Conservation (phyloP, 2,888 invertebrate genomes). For the Matsumyia berberina region DNA sequence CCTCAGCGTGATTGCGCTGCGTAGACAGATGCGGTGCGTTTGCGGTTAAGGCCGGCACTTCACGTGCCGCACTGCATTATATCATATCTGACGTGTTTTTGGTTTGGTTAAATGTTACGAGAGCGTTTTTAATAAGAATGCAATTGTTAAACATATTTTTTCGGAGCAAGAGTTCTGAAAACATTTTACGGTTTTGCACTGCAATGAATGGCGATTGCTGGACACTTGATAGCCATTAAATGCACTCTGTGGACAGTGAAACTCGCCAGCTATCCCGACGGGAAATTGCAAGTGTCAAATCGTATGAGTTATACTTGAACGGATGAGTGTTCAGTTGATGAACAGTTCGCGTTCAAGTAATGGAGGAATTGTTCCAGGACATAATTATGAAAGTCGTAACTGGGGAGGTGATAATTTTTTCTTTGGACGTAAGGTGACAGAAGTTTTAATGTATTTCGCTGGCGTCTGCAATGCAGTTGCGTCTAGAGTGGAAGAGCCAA, state of each 20-base stretch:
- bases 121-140: slow-evolving; percentile 41
- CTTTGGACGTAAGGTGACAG: no score
- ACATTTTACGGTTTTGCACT: slow-evolving; percentile 67
- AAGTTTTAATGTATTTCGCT: no score
- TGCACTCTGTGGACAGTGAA: slow-evolving; percentile 24
- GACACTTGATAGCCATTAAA: slow-evolving; percentile 58
- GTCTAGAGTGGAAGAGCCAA: no score
- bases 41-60: slow-evolving; percentile 46
- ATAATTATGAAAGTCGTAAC: no score
- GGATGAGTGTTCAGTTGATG: slow-evolving; percentile 4
- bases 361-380: no score
- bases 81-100: slow-evolving; percentile 64
- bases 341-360: no score
- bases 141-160: slow-evolving; percentile 24
- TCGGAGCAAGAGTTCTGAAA: background rate
- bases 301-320: slow-evolving; percentile 51
- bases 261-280: slow-evolving; percentile 2
- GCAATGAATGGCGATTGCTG: slow-evolving; percentile 65
- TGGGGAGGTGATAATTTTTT: no score
- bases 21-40: slow-evolving; percentile 35
- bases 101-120: slow-evolving; percentile 56
- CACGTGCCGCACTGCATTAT: slow-evolving; percentile 28
- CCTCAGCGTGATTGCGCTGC: slow-evolving; percentile 20
- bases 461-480: no score
- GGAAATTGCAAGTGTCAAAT: slow-evolving; percentile 59